phyloP scores from a whole-genome alignment of 2,888 invertebrate species.

The Dascillus cervinus region DNA sequence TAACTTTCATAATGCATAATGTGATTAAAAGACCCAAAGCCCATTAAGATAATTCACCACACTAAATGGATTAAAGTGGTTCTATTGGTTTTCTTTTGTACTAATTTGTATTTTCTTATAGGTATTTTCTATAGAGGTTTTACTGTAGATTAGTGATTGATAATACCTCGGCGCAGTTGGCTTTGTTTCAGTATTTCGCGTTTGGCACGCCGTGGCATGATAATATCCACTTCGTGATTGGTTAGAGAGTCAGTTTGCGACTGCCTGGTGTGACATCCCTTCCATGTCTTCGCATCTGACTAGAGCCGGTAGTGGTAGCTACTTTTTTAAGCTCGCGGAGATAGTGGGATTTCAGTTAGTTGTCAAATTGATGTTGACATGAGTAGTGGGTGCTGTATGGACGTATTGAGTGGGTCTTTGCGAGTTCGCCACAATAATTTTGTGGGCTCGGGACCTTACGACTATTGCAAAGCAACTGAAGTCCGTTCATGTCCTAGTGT shows the following conservation, averaged over 20 bases:
- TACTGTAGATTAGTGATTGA: no score
- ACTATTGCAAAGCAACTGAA: conserved; percentile 32
- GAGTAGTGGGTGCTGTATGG: conserved; percentile 34
- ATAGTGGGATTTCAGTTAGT: not conserved
- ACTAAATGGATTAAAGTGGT: no score
- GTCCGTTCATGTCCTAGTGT: conserved; percentile 53
- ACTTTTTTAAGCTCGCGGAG: not conserved
- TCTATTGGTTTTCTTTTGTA: no score
- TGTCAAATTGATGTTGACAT: conserved; percentile 16
- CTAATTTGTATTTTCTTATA: no score
- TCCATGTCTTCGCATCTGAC: conserved; percentile 5
- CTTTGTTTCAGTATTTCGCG: not conserved
- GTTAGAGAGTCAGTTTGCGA: conserved; percentile 9
- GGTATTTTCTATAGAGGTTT: no score
- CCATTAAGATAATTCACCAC: no score
- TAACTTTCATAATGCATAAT: no score
- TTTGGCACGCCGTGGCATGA: conserved; percentile 13
- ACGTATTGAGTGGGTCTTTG: conserved; percentile 38
- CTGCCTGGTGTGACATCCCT: conserved; percentile 11
- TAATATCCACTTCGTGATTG: conserved; percentile 13
- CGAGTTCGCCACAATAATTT: conserved; percentile 36
- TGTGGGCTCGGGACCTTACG: conserved; percentile 23
- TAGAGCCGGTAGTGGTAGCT: conserved; percentile 2
- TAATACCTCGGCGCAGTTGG: not conserved
- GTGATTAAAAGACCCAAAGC: no score